These are phyloP conservation scores for Stenodema calcarata DNA, from an alignment of 2,888 invertebrate genomes.

Conservation along the genomic window DNA sequence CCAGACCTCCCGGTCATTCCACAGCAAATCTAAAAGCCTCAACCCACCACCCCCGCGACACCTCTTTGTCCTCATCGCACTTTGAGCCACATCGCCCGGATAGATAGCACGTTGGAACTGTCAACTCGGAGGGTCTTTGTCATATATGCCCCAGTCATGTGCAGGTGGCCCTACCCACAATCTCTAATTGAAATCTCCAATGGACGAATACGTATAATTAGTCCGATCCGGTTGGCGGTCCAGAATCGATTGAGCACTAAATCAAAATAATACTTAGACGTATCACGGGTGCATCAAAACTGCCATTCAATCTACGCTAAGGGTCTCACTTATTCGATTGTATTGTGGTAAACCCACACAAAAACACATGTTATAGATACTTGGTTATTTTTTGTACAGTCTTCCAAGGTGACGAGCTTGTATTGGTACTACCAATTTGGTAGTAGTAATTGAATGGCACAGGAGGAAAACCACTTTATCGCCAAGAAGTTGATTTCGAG, in stretches of 20 bases:
- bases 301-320: no score
- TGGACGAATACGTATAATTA: constrained; percentile 37
- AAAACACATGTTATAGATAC: no score
- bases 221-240: background rate
- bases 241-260: background rate
- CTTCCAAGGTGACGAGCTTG: no score
- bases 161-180: background rate
- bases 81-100: constrained; percentile 6
- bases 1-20: background rate
- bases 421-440: no score
- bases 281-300: background rate
- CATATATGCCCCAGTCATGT: background rate
- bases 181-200: constrained; percentile 33
- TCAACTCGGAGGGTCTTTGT: constrained; percentile 14
- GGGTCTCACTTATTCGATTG: no score
- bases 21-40: constrained; percentile 19
- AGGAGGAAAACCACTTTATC: no score
- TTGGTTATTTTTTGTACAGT: no score
- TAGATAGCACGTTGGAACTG: constrained; percentile 15
- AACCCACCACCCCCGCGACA: no score
- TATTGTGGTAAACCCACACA: no score
- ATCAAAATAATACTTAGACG: background rate
- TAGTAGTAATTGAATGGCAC: no score
- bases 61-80: background rate
- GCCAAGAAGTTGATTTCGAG: no score